These are phyloP conservation scores for Pachymerium ferrugineum DNA, from an alignment of 2,888 invertebrate genomes.

Conservation along the genomic window DNA sequence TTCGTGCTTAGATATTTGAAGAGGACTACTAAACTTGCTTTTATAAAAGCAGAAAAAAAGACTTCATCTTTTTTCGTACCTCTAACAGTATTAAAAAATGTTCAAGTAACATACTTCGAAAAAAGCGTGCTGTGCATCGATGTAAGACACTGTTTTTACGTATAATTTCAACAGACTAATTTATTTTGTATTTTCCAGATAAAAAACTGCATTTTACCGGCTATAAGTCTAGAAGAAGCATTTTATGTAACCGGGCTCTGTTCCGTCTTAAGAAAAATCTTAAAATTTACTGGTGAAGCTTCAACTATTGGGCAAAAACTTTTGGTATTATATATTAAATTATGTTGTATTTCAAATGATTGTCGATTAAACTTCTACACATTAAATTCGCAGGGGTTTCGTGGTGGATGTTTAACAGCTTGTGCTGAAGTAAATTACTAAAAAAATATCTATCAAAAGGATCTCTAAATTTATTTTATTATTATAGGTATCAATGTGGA, in stretches of 20 bases:
- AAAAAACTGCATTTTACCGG: constrained; percentile 18
- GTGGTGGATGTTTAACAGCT: constrained; percentile 70
- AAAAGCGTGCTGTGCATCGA: not conserved
- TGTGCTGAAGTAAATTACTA: constrained; percentile 63
- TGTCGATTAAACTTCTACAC: too few relatives aligned
- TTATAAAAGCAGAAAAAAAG: not conserved
- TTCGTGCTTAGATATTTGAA: constrained; percentile 23
- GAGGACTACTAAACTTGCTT: not conserved
- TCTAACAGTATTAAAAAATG: not conserved
- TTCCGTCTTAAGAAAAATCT: constrained; percentile 1
- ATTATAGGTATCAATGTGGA: constrained; percentile 67
- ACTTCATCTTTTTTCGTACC: not conserved
- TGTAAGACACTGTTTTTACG: not conserved
- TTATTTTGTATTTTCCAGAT: not conserved
- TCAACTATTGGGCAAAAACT: not conserved
- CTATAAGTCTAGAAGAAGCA: not conserved
- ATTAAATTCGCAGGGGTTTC: constrained; percentile 64
- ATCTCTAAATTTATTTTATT: not conserved
- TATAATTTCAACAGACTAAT: not conserved
- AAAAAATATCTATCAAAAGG: not conserved
- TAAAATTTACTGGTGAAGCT: not conserved
- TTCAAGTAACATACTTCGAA: not conserved
- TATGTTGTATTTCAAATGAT: too few relatives aligned
- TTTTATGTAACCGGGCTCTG: constrained; percentile 25
- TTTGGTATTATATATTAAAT: not conserved